Base-by-base conservation (phyloP, 2,113 vertebrate genomes). In the Hydrolagus affinis region DNA sequence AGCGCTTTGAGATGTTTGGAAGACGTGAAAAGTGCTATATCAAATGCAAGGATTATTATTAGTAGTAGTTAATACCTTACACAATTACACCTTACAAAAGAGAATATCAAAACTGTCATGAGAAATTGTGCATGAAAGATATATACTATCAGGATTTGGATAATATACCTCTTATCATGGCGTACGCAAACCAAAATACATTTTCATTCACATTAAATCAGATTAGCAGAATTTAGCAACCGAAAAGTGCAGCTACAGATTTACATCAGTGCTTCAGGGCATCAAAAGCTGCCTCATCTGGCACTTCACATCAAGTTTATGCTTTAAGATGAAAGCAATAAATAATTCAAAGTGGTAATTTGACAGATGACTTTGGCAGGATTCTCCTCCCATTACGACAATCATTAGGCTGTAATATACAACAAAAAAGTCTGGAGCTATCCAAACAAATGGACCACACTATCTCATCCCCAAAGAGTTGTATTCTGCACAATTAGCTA, bases 331-430 rank as follows among this genome's bases (percentile, higher is more conserved):
- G 15, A 87, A 93, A 87, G 91, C 91, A 92, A 94, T 95, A 95
- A 95, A 94, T 95, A 94, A 95, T 95, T 94, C 93, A 95, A 91
- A 89, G 93, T 92, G 93, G 91, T 94, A 94, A 94, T 95, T 94
- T 94, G 94, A 94, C 94, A 94, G 92, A 94, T 93, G 93, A 95
- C 92, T 94, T 92, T 93, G 93, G 78, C 91, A 87, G 94, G 92
- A 93, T 90, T 91, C 92, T 90, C 91, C 92, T 90, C 88, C 93
- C 93, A 94, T 94, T 94, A 93, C 90, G 87, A 90, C 92, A 92
- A 90, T 93, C 94, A 94, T 94, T 94, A 94, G 91, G 90, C 93
- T 91, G 90, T 94, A 94, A 93, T 93, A 91, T 90, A 90, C 88
- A 88, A 91, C 92, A 83, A 66, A 93, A 87, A 90, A 90, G 91